A percentile compares a stretch with the other conserved stretches of the same genome.
Evolutionary conservation across 2,797 vertebrate species (phyloP).

Genomic region (Argyrosomus regius): DNA sequence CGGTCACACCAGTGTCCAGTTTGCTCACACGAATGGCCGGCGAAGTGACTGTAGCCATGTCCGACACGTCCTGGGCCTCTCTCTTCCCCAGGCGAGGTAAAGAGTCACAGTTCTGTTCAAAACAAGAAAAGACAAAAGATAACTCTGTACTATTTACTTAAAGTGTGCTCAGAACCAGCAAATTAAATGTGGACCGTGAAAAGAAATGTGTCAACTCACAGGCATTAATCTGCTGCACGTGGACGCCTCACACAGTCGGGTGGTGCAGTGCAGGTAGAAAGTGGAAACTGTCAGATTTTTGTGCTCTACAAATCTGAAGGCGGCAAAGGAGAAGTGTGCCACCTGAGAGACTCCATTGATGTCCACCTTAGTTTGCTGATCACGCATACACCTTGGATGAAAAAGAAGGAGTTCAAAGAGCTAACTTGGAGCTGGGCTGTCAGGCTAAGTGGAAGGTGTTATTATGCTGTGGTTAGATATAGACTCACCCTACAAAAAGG

Average conservation of each 20-base stretch:
- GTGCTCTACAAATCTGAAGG: neutral
- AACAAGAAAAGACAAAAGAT: neutral
- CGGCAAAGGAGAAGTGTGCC: neutral
- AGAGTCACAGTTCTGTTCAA: neutral
- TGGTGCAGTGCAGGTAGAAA: neutral
- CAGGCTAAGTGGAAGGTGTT: neutral
- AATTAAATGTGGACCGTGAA: too few species aligned
- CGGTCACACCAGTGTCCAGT: neutral
- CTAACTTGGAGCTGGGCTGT: neutral
- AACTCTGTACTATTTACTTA: neutral
- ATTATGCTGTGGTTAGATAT: neutral
- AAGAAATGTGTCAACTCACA: neutral
- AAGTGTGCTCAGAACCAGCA: too few species aligned
- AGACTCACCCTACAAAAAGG: neutral
- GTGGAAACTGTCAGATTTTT: neutral
- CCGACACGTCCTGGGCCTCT: neutral
- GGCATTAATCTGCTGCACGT: neutral
- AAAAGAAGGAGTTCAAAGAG: neutral
- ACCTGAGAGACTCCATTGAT: neutral
- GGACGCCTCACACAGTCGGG: neutral
- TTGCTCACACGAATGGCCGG: neutral
- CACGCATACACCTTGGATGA: neutral
- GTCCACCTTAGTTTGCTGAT: neutral
- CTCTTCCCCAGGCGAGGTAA: fast-evolving
- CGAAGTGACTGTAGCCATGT: conserved; percentile 1